Base-by-base conservation (phyloP, 2,797 vertebrate genomes). In the Pseudotriccus pelzelni region DNA sequence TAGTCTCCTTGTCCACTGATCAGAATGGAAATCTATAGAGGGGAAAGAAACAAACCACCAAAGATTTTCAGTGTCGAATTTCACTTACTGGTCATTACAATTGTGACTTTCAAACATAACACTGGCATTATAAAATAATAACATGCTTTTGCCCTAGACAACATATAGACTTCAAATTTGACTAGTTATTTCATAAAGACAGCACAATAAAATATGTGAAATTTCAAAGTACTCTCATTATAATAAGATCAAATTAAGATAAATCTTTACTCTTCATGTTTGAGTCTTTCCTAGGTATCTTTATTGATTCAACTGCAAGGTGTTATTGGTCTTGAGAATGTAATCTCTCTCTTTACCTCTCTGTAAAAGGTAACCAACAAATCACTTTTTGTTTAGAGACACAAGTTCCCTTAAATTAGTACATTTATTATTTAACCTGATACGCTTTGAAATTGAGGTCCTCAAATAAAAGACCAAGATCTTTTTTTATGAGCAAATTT, bases 21-120 rank as follows among this genome's bases (percentile, higher is more conserved):
- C 55, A 94, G 75, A 95, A 82, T 20, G 44, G 21, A 76, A 94
- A 89, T 62, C 97, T 97, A 28, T 1, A 89, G 78, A 28, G 8
- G 16, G 11, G 3, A 7, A 14, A 9, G 7, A 41, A 28, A 30
- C 15, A 79, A 36, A 8, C 2, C 39, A 50, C 3, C 32, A 69
- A n/a, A 4, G 22, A 70, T 25, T 67, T 67, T 56, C 34, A 83
- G 34, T 6, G 14, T 3, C 79, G 12, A 67, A 58, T 75, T 85
- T 64, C 59, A 59, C 25, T 64, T 36, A 67, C 4, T 32, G 0
- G 0, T 12, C 6, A 20, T 82, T 88, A 77, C 0, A 0, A 12
- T 32, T 8, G 1, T 14, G 13, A 73, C 12, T 56, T 76, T 60
- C 49, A 73, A 59, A 39, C 7, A 10, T 2, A 58, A 37, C 3